Base-by-base conservation (phyloP, 2,797 vertebrate genomes). In the Hafferia zeledoni region DNA sequence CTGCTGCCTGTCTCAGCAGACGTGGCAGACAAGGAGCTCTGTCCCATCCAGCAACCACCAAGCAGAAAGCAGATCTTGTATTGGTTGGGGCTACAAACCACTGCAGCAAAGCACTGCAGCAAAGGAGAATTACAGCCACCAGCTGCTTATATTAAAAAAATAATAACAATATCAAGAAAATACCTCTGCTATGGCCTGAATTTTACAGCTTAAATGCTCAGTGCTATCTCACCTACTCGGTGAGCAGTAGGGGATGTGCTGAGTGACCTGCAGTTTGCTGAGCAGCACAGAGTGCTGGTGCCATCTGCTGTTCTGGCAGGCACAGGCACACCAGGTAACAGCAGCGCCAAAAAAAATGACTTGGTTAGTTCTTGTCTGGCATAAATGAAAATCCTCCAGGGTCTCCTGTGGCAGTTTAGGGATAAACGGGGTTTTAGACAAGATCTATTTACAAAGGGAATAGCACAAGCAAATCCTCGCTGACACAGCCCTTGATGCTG, bases 281-380 rank as follows among this genome's bases (percentile, higher is more conserved):
- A 37, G 67, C 50, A 41, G 41, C 52, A 15, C 80, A 47, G 87
- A n/a, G 20, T 3, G 68, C 93, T 95, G 95, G 87, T 97, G 97
- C 97, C 97, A 96, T 60, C 97, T 97, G 95, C 94, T 4, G 96
- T 80, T 17, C 31, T 8, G 72, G 39, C 41, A 33, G 20, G 67
- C 43, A 2, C 77, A 5, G 46, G 33, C 75, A 39, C 55, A 27
- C 1, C 63, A 11, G 52, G 12, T 4, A 31, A 1, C 0, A 23
- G 50, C 76, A 7, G 1, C 57, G 6, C 77, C 9, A 10, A 67
- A 63, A 28, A 22, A 31, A 28, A 30, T 2, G 0, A 5, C 46
- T 17, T 11, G 43, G 25, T n/a, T 69, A 59, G 79, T 69, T 44
- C 37, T 2, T 30, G 50, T 17, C 67, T 22, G 43, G 17, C 22